Percentiles rank a stretch among this genome's conserved stretches.
Conservation (phyloP, 2,797 vertebrate genomes). For the Octomys mimax region DNA sequence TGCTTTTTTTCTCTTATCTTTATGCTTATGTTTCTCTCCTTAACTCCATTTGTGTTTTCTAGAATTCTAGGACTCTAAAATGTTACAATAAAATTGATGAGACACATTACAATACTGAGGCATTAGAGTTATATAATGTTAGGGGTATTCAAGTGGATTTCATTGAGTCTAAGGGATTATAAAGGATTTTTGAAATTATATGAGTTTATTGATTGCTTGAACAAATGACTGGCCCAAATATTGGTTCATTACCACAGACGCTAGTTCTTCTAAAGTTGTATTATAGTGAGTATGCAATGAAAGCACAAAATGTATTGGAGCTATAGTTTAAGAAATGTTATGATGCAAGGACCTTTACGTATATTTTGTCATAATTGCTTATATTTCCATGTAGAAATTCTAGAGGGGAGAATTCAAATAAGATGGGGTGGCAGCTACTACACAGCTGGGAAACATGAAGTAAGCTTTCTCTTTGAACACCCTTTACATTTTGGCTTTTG, state of each 20-base stretch:
- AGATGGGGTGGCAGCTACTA: neutral
- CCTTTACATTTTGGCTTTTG: slow-evolving; percentile 47
- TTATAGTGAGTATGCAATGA: neutral
- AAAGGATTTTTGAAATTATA: slow-evolving; percentile 26
- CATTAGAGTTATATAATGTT: neutral
- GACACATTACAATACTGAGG: neutral
- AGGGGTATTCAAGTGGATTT: neutral
- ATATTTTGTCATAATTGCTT: slow-evolving; percentile 26
- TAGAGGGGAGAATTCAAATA: slow-evolving; percentile 28
- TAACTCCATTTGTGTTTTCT: neutral
- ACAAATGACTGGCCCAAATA: neutral
- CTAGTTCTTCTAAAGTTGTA: slow-evolving; percentile 49
- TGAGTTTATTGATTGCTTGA: neutral
- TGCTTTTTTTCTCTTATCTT: neutral
- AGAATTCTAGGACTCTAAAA: slow-evolving; percentile 13
- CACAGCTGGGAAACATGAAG: neutral
- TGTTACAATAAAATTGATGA: slow-evolving; percentile 11
- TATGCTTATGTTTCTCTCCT: neutral
- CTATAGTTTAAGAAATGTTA: slow-evolving; percentile 28
- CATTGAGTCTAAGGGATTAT: neutral
- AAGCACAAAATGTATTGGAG: slow-evolving; percentile 38
- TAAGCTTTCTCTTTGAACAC: slow-evolving; percentile 4
- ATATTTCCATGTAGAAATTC: slow-evolving; percentile 61
- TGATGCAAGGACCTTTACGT: neutral
- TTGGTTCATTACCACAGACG: neutral